Percentiles rank a stretch among this genome's conserved stretches.
phyloP scores from a whole-genome alignment of 2,113 vertebrate genomes.

The Candoia aspera region DNA sequence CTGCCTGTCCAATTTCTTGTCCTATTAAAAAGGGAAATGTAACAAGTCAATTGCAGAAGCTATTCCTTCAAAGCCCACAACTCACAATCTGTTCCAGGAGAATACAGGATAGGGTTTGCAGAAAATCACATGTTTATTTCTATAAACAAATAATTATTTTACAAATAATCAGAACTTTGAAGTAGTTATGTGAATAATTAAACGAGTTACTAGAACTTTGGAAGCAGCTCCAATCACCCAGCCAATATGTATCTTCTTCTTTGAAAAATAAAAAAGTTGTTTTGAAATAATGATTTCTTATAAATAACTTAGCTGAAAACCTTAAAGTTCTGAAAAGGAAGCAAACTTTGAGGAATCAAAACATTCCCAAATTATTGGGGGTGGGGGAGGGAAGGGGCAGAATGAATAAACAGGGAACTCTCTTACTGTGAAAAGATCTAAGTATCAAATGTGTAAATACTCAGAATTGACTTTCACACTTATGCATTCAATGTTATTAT shows the following conservation, averaged over 20 bases:
- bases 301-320: background rate
- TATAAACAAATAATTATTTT: background rate
- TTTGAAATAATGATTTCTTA: background rate
- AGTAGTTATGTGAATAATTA: background rate
- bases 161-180: background rate
- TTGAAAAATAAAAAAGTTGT: background rate
- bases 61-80: background rate
- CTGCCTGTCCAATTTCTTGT: slow-evolving; percentile 93
- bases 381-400: background rate
- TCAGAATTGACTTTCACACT: background rate
- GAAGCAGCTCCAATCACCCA: background rate
- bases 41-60: background rate
- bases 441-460: background rate
- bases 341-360: background rate
- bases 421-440: background rate
- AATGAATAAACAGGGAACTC: background rate
- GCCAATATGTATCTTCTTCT: background rate
- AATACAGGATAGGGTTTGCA: background rate
- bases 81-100: background rate
- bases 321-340: background rate
- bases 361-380: background rate
- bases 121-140: background rate
- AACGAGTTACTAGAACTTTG: background rate
- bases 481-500: background rate
- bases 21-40: slow-evolving; percentile 72